phyloP scores from a whole-genome alignment of 2,113 vertebrate genomes.

The Loxodonta africana region DNA sequence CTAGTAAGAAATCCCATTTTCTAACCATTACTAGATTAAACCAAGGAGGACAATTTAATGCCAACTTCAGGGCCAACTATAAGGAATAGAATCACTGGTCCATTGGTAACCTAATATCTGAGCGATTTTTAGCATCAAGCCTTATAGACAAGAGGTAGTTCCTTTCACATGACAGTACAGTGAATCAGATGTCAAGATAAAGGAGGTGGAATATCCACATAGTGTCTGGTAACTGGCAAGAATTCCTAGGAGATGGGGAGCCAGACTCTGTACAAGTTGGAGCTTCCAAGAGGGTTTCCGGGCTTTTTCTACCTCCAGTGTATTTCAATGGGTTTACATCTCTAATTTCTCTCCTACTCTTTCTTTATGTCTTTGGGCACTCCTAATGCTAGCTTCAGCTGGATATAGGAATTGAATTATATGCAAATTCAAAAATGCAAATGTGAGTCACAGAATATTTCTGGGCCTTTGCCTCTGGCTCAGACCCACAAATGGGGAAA shows the following conservation, averaged over 20 bases:
- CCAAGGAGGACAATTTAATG: not conserved
- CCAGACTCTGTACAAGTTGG: not conserved
- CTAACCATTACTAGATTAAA: not conserved
- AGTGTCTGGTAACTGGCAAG: not conserved
- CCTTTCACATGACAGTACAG: not conserved
- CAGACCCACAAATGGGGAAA: conserved; percentile 43
- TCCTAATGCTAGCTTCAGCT: conserved; percentile 40
- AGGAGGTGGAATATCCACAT: not conserved
- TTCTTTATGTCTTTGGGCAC: conserved; percentile 55
- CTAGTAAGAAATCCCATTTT: conserved; percentile 24
- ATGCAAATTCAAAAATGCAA: conserved; percentile 67
- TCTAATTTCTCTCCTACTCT: conserved; percentile 49
- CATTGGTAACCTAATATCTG: not conserved
- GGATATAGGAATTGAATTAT: conserved; percentile 62
- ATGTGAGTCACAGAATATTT: conserved; percentile 57
- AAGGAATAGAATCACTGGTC: not conserved
- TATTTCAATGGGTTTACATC: conserved; percentile 42
- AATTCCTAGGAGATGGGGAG: not conserved
- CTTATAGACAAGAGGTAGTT: not conserved
- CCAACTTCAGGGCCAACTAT: not conserved
- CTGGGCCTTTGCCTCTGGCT: conserved; percentile 24
- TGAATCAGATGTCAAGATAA: not conserved
- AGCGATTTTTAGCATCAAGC: not conserved
- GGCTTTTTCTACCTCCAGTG: not conserved
- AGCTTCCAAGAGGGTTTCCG: not conserved